A percentile compares a stretch with the other conserved stretches of the same genome.
These are phyloP conservation scores for Sisyra terminalis DNA, from an alignment of 2,888 invertebrate genomes.

Conservation along the genomic window DNA sequence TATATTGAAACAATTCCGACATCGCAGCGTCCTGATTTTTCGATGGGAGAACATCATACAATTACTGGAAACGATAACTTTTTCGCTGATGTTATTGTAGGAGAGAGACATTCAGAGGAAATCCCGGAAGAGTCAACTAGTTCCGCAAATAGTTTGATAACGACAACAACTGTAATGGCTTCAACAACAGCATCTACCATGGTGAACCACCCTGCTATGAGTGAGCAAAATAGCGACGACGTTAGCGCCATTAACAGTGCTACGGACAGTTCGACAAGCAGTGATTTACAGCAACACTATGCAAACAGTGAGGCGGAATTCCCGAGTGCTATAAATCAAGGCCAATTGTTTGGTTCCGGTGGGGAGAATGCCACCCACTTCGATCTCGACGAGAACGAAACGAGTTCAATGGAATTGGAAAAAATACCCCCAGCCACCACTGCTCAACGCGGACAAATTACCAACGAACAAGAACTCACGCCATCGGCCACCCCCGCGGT, in stretches of 20 bases:
- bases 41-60: too few relatives aligned
- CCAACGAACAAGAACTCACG: background rate
- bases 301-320: constrained; percentile 5
- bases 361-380: constrained; percentile 6
- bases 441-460: background rate
- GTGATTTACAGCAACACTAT: background rate
- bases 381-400: constrained; percentile 4
- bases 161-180: too few relatives aligned
- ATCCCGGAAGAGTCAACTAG: too few relatives aligned
- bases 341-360: constrained; percentile 23
- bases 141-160: too few relatives aligned
- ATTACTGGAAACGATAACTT: too few relatives aligned
- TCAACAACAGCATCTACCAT: too few relatives aligned
- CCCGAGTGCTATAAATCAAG: constrained; percentile 18
- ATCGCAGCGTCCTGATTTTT: too few relatives aligned
- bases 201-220: too few relatives aligned
- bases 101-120: too few relatives aligned
- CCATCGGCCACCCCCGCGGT: background rate
- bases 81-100: too few relatives aligned
- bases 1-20: too few relatives aligned
- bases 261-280: background rate
- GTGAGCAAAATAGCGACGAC: too few relatives aligned
- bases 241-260: background rate
- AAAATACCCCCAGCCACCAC: background rate
- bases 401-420: background rate